Base-by-base conservation (phyloP, 1,140 invertebrate species). In the Drosophila jambulina region DNA sequence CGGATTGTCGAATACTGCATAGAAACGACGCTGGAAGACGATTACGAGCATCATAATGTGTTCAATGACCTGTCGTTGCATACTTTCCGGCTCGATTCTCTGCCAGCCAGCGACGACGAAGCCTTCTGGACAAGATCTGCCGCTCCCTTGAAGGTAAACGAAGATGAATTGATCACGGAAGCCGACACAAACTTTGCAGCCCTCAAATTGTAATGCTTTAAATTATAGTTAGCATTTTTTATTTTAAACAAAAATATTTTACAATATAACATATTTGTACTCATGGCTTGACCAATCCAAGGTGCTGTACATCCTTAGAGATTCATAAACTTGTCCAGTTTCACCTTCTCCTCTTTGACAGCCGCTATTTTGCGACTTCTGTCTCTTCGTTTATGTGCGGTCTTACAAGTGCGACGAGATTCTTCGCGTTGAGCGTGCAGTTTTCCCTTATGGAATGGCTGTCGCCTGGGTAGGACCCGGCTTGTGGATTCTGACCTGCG, bases 1-100 rank as follows among this genome's bases (percentile, higher is more conserved):
- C 91, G 94, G 95, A 82, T 91, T 78, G 65, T 93, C 4, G 43
- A 94, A 3, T 94, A 95, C 77, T 93, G 93, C 15, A 92, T 93
- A 56, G 96, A 97, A 93, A 92, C 95, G 54, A 45, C 79, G 15
- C 91, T 97, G 64, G 93, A 94, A 42, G 96, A 97, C 92, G 94
- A 93, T 79, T 97, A 96, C 81, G 93, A 94, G 54, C 95, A 94
- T 82, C 94, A 93, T 51, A 95, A 96, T 79, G 94, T 96, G 58
- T 97, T 97, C 86, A 97, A 96, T 91, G 95, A 96, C 86, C 94
- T 94, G 42, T 95, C 95, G 2, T 82, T 97, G 67, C 96, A 97
- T 91, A 91, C 95, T 45, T 95, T 96, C 91, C 93, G 93, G 48
- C 91, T 68, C 10, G 46, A 60, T 2, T 61, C 61, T 15, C 46